Evolutionary conservation across 2,888 invertebrate genomes (phyloP), one percentile per base, ranked within the genome.

Genomic region (Drosophila silvestris): DNA sequence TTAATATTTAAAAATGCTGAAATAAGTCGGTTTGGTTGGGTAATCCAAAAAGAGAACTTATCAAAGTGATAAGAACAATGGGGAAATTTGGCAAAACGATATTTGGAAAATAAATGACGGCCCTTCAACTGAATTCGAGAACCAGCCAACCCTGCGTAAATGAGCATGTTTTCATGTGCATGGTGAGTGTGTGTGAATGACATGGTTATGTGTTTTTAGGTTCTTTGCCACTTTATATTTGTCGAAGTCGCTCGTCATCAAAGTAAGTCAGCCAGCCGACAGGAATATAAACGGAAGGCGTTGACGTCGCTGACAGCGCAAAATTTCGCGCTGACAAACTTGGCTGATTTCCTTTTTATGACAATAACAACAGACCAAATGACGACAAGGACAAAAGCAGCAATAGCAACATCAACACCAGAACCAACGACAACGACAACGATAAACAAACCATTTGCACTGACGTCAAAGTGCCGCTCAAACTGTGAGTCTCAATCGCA

Each of bases 391-490:
- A 28, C 39, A 52, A 30, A 61, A 47, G 16, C 63, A 47, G 57
- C 47, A 47, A 19, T 35, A 39, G 5, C 26, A 37, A 32, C 41
- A 39, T 1, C 26, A 56, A 26, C 10, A 30, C 5, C 16, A 51
- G 10, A n/a, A 47, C n/a, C 52, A 56, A 28, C 22, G 19, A 3
- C 32, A 52, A 30, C 19, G 26, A 41, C 32, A 53, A 37, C 19
- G 22, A 41, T 59, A 30, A 50, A 16, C 59, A 58, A 63, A 73
- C 74, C 67, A 67, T 67, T 61, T 69, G 41, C 35, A 41, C 54
- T 78, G 70, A 66, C 79, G 79, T 79, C 75, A 79, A 79, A 79
- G 65, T 66, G 65, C 32, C 44, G 56, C 63, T 71, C 58, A 71
- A 71, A 79, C 68, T 70, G 67, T 62, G 54, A 26, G 54, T 51